A percentile compares a stretch with the other conserved stretches of the same genome.
Evolutionary conservation across 2,113 vertebrate genomes (phyloP).

Genomic region (Notothenia coriiceps): DNA sequence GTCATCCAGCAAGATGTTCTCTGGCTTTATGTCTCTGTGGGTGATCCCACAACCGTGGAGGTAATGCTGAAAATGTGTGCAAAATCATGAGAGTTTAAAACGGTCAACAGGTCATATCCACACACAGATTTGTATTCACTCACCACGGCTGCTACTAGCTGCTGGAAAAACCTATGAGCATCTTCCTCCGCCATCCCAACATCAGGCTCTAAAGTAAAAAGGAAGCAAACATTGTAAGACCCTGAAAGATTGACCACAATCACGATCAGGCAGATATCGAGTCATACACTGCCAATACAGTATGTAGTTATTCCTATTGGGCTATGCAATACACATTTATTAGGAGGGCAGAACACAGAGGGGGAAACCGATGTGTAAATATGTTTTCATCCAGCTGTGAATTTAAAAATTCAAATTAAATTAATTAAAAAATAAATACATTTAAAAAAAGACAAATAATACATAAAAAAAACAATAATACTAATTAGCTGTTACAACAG

Average conservation of each 20-base stretch:
- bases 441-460: background rate
- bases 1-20: conserved; percentile 95
- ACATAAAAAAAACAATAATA: background rate
- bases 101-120: background rate
- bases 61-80: conserved; percentile 86
- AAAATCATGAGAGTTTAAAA: background rate
- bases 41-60: conserved; percentile 94
- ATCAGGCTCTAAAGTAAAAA: conserved; percentile 87
- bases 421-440: no score
- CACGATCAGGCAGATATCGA: no score
- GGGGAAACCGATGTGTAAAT: no score
- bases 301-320: background rate
- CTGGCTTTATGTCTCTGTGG: conserved; percentile 97
- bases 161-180: conserved; percentile 94
- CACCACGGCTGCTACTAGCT: conserved; percentile 95
- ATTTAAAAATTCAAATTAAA: background rate
- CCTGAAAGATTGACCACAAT: no score
- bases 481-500: background rate
- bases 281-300: background rate
- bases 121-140: conserved; percentile 61
- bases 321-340: background rate
- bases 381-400: background rate
- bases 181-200: conserved; percentile 95
- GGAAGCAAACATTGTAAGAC: background rate
- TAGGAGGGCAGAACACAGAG: background rate